Conservation (phyloP, 2,113 vertebrate species). For the Ammospiza nelsoni region DNA sequence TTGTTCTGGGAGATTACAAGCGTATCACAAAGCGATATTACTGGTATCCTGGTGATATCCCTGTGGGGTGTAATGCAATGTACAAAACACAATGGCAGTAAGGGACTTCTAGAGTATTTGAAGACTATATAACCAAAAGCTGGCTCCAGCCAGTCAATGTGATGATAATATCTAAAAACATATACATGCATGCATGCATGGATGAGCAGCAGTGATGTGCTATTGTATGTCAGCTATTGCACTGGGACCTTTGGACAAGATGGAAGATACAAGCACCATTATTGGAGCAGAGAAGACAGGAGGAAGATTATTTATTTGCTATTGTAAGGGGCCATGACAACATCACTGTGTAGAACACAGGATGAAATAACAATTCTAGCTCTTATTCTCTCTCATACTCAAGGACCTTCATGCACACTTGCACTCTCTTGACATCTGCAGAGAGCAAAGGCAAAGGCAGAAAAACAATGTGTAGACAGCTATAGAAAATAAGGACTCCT, state of each 20-base stretch:
- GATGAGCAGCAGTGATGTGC: constrained; percentile 1
- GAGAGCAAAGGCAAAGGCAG: background rate
- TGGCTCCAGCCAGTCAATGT: background rate
- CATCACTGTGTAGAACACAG: background rate
- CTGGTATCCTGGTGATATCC: background rate
- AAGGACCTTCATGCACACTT: background rate
- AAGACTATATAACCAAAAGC: background rate
- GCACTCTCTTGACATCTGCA: background rate
- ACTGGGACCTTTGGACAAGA: background rate
- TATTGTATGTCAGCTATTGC: background rate
- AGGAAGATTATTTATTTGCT: background rate
- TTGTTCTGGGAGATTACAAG: background rate
- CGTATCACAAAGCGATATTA: background rate
- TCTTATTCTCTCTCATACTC: background rate
- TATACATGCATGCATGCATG: constrained; percentile 2
- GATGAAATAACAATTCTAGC: background rate
- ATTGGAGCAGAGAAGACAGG: background rate
- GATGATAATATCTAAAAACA: constrained; percentile 14
- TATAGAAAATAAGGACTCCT: background rate
- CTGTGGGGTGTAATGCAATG: background rate
- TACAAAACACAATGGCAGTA: background rate
- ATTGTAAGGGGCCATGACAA: background rate
- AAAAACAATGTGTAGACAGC: background rate
- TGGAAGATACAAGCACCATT: background rate
- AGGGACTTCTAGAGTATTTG: background rate